phyloP scores from a whole-genome alignment of 1,140 invertebrate genomes.

The Caenorhabditis remanei region DNA sequence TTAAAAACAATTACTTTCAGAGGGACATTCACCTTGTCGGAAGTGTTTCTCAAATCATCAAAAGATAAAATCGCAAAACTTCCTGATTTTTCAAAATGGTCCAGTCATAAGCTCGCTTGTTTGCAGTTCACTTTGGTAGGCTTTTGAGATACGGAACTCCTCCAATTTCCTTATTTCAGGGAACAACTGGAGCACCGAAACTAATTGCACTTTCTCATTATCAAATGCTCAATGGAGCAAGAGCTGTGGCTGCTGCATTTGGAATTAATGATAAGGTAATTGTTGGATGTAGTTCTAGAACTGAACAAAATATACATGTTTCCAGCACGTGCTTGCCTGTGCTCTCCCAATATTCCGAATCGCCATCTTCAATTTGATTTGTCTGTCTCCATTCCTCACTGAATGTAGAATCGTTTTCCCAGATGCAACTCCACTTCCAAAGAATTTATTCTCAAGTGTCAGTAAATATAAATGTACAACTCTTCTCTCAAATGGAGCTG shows the following conservation, averaged over 20 bases:
- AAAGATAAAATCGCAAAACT: conserved; percentile 73
- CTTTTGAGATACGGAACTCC: neutral
- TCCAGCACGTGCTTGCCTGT: conserved; percentile 75
- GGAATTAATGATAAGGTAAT: conserved; percentile 70
- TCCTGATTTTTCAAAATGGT: conserved; percentile 75
- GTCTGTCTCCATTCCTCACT: conserved; percentile 74
- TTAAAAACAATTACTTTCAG: conserved; percentile 8
- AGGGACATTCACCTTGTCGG: conserved; percentile 73
- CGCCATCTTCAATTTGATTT: conserved; percentile 72
- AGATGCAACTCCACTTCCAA: conserved; percentile 75
- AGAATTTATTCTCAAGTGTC: conserved; percentile 71
- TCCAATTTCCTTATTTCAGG: conserved; percentile 66
- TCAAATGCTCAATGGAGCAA: conserved; percentile 73
- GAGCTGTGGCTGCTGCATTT: conserved; percentile 72
- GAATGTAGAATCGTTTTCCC: conserved; percentile 74
- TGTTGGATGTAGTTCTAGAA: neutral
- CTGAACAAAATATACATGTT: neutral
- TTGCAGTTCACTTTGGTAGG: conserved; percentile 74
- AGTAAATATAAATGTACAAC: conserved; percentile 74
- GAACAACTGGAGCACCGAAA: conserved; percentile 73
- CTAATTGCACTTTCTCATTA: conserved; percentile 74
- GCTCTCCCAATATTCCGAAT: conserved; percentile 75
- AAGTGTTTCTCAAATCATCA: conserved; percentile 71
- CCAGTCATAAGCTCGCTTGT: conserved; percentile 74
- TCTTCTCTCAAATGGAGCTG: conserved; percentile 74